Evolutionary conservation across 2,888 invertebrate species (phyloP).

Genomic region (Eupeodes latifasciatus): DNA sequence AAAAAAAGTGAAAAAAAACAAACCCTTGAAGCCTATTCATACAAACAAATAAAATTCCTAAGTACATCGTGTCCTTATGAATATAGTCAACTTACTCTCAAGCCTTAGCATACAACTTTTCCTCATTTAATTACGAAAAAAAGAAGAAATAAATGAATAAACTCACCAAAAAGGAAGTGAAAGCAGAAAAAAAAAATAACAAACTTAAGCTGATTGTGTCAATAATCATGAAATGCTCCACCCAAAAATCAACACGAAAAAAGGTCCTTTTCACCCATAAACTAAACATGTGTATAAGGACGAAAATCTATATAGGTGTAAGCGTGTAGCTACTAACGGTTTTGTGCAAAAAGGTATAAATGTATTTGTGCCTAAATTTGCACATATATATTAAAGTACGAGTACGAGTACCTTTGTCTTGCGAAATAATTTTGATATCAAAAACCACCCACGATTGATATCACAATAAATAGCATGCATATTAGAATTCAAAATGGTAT

Average conservation of each 20-base stretch:
- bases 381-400: background rate
- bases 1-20: constrained; percentile 13
- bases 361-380: constrained; percentile 11
- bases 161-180: constrained; percentile 21
- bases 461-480: constrained; percentile 25
- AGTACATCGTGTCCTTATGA: constrained; percentile 53
- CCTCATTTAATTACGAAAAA: constrained; percentile 66
- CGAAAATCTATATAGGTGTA: background rate
- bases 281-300: background rate
- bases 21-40: constrained; percentile 28
- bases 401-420: no score
- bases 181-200: constrained; percentile 23
- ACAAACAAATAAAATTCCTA: constrained; percentile 44
- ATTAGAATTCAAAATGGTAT: constrained; percentile 31
- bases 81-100: constrained; percentile 52
- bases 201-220: constrained; percentile 68
- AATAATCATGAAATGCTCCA: constrained; percentile 66
- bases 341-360: background rate
- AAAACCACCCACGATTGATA: constrained; percentile 22
- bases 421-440: constrained; percentile 15
- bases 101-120: constrained; percentile 46
- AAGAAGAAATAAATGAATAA: constrained; percentile 40
- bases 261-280: constrained; percentile 24
- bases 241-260: constrained; percentile 25
- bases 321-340: background rate